phyloP scores from a whole-genome alignment of 2,113 vertebrate species.

The Ahaetulla prasina region DNA sequence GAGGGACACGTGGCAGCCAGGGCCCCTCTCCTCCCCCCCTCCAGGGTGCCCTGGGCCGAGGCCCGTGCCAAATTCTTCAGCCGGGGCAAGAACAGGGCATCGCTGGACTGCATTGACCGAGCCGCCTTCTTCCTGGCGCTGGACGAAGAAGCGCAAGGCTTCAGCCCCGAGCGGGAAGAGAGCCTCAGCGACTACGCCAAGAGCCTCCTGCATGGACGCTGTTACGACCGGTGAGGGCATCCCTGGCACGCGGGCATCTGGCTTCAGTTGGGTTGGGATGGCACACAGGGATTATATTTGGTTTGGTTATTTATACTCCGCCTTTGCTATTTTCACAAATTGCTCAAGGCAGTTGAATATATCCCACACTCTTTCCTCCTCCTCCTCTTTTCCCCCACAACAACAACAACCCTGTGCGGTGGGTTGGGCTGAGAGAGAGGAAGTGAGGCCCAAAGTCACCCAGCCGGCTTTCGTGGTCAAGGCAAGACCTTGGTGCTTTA shows the following conservation, averaged over 20 bases:
- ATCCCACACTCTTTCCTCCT: too few relatives aligned
- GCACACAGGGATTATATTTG: rapidly evolving
- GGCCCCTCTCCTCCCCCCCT: rapidly evolving
- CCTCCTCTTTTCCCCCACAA: too few relatives aligned
- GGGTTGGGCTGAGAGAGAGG: not conserved
- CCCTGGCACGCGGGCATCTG: not conserved
- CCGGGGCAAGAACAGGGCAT: constrained; percentile 74
- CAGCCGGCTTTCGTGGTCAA: too few relatives aligned
- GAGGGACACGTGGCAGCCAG: not conserved
- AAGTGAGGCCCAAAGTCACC: too few relatives aligned
- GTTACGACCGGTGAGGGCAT: constrained; percentile 80
- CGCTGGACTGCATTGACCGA: constrained; percentile 82
- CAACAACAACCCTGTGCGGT: not conserved
- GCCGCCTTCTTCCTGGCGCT: constrained; percentile 86
- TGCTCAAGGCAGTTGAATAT: too few relatives aligned
- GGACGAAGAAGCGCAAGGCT: constrained; percentile 80
- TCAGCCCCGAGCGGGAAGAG: constrained; percentile 48
- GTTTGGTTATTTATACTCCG: too few relatives aligned
- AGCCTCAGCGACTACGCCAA: constrained; percentile 87
- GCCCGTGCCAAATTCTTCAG: constrained; percentile 80
- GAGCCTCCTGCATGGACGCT: constrained; percentile 87
- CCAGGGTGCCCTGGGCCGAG: constrained; percentile 84
- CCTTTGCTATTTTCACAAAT: too few relatives aligned
- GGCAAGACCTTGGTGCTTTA: not conserved
- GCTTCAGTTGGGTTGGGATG: not conserved